Base-by-base conservation (phyloP, 2,888 invertebrate genomes). In the Tetheella fluctuosa region DNA sequence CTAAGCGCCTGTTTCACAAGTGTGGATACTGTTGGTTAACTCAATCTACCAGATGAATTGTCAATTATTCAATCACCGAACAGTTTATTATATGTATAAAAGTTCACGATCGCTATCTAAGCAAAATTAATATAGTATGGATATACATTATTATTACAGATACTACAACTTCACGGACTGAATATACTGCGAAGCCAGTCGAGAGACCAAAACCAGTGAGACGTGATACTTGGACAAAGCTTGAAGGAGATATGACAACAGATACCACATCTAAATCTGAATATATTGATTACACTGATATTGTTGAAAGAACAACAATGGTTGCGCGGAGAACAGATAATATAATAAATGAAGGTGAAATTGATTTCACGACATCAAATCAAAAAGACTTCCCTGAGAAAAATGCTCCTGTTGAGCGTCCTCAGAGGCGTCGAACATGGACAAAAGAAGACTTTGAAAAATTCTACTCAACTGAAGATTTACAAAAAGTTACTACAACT, bases 161-260 rank as follows among this genome's bases (percentile, higher is more conserved):
- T 86, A 92, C 94, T 61, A 96, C 96, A 62, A 96, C 96, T 58
- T 94, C 94, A 58, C 95, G 95, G 73, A 87, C 94, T 64, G 96
- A 95, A 79, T 96, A 95, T 83, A 96, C 95, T 67, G 94, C 95
- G n/a, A 94, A 95, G 82, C 94, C 94, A 65, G 91, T 94, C 7
- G 96, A 95, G 83, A 90, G 95, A 74, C 94, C 95, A 53, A 94
- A 90, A 76, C 94, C 95, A 62, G 94, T 96, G 56, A 92, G 96
- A 70, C 94, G 96, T 59, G 96, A 96, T 76, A 97, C 96, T 1
- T 96, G 95, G 94, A 96, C 96, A 0, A 96, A 96, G 84, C 89
- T 96, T 54, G 96, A 96, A 86, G 96, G 96, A 34, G 96, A 96
- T 60, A 95, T 96, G 85, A 94, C 86, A 53, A 95, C 95, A 52